Evolutionary conservation across 2,888 invertebrate species (phyloP).

Genomic region (Mythimna ferrago): DNA sequence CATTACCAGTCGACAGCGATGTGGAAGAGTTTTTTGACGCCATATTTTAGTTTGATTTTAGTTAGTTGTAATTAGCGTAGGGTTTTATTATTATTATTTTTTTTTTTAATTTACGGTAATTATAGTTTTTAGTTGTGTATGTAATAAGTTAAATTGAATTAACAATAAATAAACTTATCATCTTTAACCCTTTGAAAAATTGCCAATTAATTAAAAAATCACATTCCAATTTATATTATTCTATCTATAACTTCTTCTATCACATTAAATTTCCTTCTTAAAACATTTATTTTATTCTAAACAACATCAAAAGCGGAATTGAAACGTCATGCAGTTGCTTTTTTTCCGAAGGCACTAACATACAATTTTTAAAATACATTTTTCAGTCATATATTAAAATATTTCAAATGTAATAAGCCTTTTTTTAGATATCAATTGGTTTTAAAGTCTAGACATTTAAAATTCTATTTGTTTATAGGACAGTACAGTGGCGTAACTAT

Average conservation of each 20-base stretch:
- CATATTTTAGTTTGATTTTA: too few relatives aligned
- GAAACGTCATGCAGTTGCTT: constrained; percentile 25
- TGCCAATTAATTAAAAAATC: neutral
- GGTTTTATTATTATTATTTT: too few relatives aligned
- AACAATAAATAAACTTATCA: too few relatives aligned
- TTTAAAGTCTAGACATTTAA: constrained; percentile 16
- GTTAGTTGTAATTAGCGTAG: too few relatives aligned
- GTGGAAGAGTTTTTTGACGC: too few relatives aligned
- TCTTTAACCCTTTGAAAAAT: neutral
- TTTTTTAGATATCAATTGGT: constrained; percentile 8
- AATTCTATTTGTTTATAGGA: constrained; percentile 13
- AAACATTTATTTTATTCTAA: constrained; percentile 10
- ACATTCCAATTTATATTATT: neutral
- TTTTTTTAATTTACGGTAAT: too few relatives aligned
- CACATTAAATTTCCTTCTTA: constrained; percentile 20
- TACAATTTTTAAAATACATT: constrained; percentile 30
- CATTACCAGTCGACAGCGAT: too few relatives aligned
- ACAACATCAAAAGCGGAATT: constrained; percentile 53
- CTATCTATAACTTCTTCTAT: constrained; percentile 16
- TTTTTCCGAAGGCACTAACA: constrained; percentile 47
- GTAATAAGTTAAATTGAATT: too few relatives aligned
- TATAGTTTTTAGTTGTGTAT: too few relatives aligned
- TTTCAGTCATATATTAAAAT: constrained; percentile 50
- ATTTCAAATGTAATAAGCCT: constrained; percentile 14
- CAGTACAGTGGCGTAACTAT: neutral